Conservation (phyloP, 2,113 vertebrate genomes). For the Mastomys coucha region DNA sequence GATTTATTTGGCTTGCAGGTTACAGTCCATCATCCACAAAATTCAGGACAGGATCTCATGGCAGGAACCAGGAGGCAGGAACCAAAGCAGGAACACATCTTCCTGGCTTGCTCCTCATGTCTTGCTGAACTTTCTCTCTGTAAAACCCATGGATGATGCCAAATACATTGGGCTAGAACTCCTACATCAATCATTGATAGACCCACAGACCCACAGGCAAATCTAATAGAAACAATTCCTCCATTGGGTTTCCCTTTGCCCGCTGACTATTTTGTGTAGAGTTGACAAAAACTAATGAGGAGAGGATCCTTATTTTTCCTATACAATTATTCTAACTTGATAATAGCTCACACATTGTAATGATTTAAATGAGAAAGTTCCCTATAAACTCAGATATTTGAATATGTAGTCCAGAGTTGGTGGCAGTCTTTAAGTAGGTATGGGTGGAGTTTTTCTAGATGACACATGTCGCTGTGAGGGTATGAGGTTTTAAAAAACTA, state of each 20-base stretch:
- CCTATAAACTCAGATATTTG: background rate
- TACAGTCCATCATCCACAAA: background rate
- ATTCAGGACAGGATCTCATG: background rate
- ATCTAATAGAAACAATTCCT: background rate
- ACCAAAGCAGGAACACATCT: background rate
- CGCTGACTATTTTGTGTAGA: background rate
- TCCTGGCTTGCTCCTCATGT: too few species aligned
- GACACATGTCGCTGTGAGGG: too few species aligned
- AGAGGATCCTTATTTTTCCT: background rate
- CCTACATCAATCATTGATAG: background rate
- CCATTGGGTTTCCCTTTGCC: background rate
- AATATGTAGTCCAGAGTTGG: background rate
- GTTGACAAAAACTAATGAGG: background rate
- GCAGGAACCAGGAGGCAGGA: background rate
- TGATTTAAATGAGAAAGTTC: background rate
- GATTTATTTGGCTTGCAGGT: background rate
- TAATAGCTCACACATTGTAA: background rate
- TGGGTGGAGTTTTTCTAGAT: background rate
- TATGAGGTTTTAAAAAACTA: background rate
- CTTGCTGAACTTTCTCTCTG: background rate
- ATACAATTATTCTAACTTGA: background rate
- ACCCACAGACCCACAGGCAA: background rate
- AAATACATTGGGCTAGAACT: background rate
- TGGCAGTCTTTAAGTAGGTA: background rate
- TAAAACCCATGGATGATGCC: background rate